These are phyloP conservation scores for Branchinecta sandiegonensis DNA, from an alignment of 2,888 invertebrate species.

Conservation along the genomic window DNA sequence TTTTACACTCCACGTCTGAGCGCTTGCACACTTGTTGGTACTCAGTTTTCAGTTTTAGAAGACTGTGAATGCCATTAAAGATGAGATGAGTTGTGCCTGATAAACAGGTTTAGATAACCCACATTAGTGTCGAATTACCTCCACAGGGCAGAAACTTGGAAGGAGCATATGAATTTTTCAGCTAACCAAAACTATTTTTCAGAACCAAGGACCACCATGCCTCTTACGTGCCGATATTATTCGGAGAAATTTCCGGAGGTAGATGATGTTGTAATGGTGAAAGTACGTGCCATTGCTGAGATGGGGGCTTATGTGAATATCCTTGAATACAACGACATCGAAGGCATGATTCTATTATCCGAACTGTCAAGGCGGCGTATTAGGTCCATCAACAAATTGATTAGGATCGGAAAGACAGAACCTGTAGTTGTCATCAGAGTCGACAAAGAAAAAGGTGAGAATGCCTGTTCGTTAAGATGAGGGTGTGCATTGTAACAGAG, in stretches of 20 bases:
- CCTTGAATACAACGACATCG: conserved; percentile 95
- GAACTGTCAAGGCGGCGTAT: conserved; percentile 97
- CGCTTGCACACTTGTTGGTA: no score
- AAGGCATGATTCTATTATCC: conserved; percentile 96
- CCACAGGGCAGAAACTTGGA: no score
- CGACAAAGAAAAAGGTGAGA: conserved; percentile 90
- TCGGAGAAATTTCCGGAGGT: conserved; percentile 93
- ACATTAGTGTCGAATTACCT: no score
- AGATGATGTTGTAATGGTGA: conserved; percentile 99
- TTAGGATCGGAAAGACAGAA: conserved; percentile 94
- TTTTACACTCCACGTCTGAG: no score
- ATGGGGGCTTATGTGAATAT: conserved; percentile 99
- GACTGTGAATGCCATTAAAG: no score
- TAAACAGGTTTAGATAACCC: no score
- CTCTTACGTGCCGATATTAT: conserved; percentile 90
- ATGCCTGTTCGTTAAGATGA: neutral
- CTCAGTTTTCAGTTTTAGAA: no score
- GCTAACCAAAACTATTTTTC: no score
- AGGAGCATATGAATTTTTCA: no score
- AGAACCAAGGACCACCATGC: conserved; percentile 34
- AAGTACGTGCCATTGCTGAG: conserved; percentile 93
- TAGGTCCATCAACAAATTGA: conserved; percentile 96
- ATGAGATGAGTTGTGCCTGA: no score
- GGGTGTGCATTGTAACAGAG: no score
- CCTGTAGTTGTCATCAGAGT: conserved; percentile 98